Evolutionary conservation across 2,113 vertebrate genomes (phyloP).

Genomic region (Epinephelus fuscoguttatus): DNA sequence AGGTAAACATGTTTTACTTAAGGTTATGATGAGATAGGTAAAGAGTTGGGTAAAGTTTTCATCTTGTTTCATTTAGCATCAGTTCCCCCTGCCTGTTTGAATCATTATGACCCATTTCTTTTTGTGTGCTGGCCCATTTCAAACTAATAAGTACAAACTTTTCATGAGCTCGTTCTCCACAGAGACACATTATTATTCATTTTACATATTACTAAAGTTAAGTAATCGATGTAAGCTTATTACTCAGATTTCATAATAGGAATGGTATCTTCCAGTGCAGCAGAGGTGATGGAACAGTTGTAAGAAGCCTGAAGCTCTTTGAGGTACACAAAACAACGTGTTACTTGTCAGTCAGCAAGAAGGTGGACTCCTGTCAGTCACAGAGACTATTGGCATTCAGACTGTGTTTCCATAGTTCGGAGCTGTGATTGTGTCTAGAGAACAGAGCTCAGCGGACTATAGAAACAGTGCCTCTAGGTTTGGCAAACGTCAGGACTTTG

Average conservation of each 20-base stretch:
- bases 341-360: constrained; percentile 30
- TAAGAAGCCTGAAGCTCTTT: not conserved
- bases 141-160: not conserved
- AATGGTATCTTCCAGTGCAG: not conserved
- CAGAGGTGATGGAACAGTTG: not conserved
- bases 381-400: constrained; percentile 50
- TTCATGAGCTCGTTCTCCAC: not conserved
- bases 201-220: not conserved
- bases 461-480: constrained; percentile 70
- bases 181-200: not conserved
- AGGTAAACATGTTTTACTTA: no score
- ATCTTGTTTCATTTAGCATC: not conserved
- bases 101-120: not conserved
- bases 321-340: not conserved
- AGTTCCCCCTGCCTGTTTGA: not conserved
- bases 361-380: constrained; percentile 42
- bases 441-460: constrained; percentile 58
- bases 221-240: not conserved
- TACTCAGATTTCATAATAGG: not conserved
- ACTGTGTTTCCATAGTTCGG: constrained; percentile 31
- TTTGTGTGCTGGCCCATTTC: not conserved
- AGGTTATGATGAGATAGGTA: not conserved
- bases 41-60: not conserved
- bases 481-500: constrained; percentile 70
- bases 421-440: constrained; percentile 61